Conservation (phyloP, 1,140 invertebrate species). For the Papilio glaucus region DNA sequence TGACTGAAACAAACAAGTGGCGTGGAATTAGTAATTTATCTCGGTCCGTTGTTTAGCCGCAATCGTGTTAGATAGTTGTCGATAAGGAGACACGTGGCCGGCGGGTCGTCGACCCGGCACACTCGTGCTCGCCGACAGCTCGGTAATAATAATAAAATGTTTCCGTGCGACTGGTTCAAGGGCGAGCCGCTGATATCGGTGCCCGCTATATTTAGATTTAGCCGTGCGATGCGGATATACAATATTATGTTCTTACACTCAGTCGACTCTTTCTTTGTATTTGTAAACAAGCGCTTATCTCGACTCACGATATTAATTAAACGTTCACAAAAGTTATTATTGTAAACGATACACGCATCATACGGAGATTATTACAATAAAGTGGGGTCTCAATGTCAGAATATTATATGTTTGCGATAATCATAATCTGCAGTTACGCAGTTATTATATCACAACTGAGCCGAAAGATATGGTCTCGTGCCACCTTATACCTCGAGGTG, state of each 20-base stretch:
- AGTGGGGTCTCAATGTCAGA: neutral
- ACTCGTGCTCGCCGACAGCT: slow-evolving; percentile 82
- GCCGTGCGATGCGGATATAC: slow-evolving; percentile 74
- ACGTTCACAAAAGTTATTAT: slow-evolving; percentile 1
- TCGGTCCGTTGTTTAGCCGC: slow-evolving; percentile 80
- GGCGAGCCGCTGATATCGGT: slow-evolving; percentile 83
- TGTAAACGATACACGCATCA: slow-evolving; percentile 7
- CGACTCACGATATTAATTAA: neutral
- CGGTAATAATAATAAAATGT: slow-evolving; percentile 84
- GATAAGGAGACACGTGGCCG: slow-evolving; percentile 83
- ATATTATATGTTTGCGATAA: neutral
- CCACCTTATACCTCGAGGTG: too few relatives aligned
- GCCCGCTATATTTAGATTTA: slow-evolving; percentile 83
- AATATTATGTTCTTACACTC: slow-evolving; percentile 53
- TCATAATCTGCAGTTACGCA: too few relatives aligned
- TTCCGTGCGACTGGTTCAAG: slow-evolving; percentile 84
- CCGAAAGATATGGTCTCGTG: too few relatives aligned
- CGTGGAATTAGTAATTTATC: slow-evolving; percentile 83
- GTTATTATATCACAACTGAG: too few relatives aligned
- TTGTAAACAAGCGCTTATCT: slow-evolving; percentile 33
- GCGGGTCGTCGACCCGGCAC: slow-evolving; percentile 80
- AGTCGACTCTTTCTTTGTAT: slow-evolving; percentile 22
- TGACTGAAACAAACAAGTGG: slow-evolving; percentile 72
- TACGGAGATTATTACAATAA: neutral
- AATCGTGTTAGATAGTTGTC: slow-evolving; percentile 83